Evolutionary conservation across 1,140 invertebrate species (phyloP).

Genomic region (Tetramorium parvispinum): DNA sequence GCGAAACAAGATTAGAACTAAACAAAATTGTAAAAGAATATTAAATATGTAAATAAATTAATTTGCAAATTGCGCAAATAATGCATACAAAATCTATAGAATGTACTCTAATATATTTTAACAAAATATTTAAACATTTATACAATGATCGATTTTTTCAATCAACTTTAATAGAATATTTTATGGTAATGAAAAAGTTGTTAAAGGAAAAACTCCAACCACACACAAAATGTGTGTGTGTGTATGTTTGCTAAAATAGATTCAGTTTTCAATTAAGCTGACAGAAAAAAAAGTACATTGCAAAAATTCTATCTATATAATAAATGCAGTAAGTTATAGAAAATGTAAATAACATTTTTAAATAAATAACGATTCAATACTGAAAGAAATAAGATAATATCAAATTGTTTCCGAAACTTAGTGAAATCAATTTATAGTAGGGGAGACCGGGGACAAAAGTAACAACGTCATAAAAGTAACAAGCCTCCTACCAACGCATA

Average conservation of each 20-base stretch:
- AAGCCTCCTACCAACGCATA: no score
- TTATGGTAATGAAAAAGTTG: not conserved
- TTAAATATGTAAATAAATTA: not conserved
- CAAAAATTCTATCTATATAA: not conserved
- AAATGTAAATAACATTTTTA: not conserved
- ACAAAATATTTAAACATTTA: not conserved
- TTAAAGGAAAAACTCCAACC: not conserved
- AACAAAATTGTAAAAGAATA: not conserved
- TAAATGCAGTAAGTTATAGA: not conserved
- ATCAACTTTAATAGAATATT: not conserved
- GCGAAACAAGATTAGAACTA: not conserved
- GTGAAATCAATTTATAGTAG: not conserved
- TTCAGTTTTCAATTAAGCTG: not conserved
- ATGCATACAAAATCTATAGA: not conserved
- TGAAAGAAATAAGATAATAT: not conserved
- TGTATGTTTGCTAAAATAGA: not conserved
- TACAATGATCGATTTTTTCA: not conserved
- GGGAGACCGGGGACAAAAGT: no score
- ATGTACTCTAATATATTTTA: not conserved
- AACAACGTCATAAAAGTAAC: no score
- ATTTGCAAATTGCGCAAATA: not conserved
- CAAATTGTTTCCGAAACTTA: not conserved
- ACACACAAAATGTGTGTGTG: no score
- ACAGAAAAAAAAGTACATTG: not conserved
- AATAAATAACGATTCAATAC: not conserved